Conservation (phyloP, 1,140 invertebrate species). For the Temnothorax curvispinosus region DNA sequence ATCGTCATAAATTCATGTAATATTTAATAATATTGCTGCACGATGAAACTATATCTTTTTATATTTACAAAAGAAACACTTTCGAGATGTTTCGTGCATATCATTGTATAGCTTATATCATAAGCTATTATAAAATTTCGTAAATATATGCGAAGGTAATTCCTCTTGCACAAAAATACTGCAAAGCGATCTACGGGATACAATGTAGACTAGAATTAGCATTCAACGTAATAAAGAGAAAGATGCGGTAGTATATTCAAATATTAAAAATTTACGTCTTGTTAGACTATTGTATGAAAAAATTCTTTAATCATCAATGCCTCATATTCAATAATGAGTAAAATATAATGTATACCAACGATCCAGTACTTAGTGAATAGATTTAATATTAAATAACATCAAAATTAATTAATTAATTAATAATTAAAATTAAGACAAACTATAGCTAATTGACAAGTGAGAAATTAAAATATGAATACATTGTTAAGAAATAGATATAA, state of each 20-base stretch:
- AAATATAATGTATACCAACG: background rate
- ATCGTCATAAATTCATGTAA: background rate
- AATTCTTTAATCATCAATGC: background rate
- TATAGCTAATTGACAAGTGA: background rate
- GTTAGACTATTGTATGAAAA: background rate
- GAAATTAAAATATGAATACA: background rate
- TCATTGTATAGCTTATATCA: slow-evolving; percentile 5
- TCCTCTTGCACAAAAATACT: slow-evolving; percentile 32
- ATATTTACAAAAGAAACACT: background rate
- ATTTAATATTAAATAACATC: background rate
- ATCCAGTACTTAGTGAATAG: background rate
- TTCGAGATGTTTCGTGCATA: background rate
- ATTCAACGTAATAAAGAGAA: background rate
- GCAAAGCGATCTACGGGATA: background rate
- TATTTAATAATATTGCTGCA: background rate
- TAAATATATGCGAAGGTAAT: slow-evolving; percentile 27
- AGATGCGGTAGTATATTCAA: background rate
- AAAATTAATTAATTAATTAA: background rate
- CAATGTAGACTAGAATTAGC: slow-evolving; percentile 23
- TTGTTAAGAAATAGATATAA: background rate
- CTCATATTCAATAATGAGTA: background rate
- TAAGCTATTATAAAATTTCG: slow-evolving; percentile 10
- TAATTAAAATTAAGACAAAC: background rate
- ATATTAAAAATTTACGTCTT: background rate
- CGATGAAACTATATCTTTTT: background rate